Base-by-base conservation (phyloP, 2,113 vertebrate genomes). In the Meriones unguiculatus region DNA sequence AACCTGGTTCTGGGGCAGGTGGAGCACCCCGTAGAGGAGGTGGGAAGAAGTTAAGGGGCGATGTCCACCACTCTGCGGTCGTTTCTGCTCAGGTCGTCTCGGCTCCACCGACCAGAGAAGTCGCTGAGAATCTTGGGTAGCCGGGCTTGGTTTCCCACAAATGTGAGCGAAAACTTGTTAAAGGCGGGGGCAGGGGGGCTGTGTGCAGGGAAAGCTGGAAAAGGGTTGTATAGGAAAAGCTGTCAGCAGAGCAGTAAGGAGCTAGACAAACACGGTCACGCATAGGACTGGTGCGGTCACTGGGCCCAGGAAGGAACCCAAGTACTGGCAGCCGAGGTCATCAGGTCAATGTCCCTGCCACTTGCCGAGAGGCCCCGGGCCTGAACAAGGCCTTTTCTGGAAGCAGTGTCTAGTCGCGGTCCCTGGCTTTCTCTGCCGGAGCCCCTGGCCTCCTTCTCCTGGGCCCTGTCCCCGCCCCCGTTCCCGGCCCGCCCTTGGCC, bases 1-100 rank as follows among this genome's bases (percentile, higher is more conserved):
- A 87, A 0, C 54, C 72, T 22, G 87, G 75, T 25, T 93, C 57
- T 81, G 93, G 54, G 70, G 97, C 97, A 95, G 96, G 96, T 96
- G 96, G 87, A 84, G 57, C 76, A 54, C 41, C 41, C 54, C 78
- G 69, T 22, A 82, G 57, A 72, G 38, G 77, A n/a, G 89, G 75
- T 50, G 22, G 32, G n/a, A 59, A 59, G 69, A 87, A 30, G 85
- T 57, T 73, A 41, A 46, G 75, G 0, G 62, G 46, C 17, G n/a
- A 46, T 4, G 76, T 85, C 86, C 59, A 64, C 80, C 93, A 59
- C 30, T 24, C 75, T 84, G 70, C 67, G 91, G 94, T 84, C 64
- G 38, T 87, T 87, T 90, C 76, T 85, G 69, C 52, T 57, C 69
- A 2, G n/a, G 13, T 69, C 12, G 28, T 62, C 91, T n/a, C 69